Conservation (phyloP, 2,888 invertebrate species). For the Drosophila diplacantha region DNA sequence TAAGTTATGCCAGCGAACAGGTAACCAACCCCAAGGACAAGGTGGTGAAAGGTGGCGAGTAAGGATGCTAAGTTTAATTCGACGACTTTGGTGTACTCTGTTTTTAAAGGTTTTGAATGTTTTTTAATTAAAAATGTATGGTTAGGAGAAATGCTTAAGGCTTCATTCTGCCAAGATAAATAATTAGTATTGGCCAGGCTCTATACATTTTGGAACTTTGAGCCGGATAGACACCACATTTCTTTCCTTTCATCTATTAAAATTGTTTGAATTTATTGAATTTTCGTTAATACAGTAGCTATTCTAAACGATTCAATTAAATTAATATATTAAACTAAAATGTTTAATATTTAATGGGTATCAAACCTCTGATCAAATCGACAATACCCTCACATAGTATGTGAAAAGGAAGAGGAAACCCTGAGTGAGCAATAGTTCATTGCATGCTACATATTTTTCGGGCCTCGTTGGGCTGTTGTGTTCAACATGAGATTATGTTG, state of each 20-base stretch:
- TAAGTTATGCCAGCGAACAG: conserved; percentile 16
- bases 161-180: too few species aligned
- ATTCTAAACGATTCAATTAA: neutral
- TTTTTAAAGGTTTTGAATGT: neutral
- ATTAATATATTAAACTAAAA: neutral
- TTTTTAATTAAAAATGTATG: too few species aligned
- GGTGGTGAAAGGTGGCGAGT: neutral
- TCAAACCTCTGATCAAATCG: neutral
- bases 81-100: neutral
- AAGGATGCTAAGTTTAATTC: neutral
- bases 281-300: neutral
- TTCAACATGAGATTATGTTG: conserved; percentile 55
- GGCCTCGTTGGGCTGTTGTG: conserved; percentile 23
- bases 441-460: conserved; percentile 38
- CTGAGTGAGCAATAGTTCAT: conserved; percentile 44
- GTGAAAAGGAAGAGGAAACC: neutral
- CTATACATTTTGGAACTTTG: neutral
- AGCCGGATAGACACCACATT: neutral
- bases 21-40: conserved; percentile 12
- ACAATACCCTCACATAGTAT: neutral
- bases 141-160: too few species aligned
- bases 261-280: too few species aligned
- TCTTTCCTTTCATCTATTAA: too few species aligned
- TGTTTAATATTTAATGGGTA: neutral
- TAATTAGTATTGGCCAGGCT: too few species aligned